Conservation (phyloP, 2,888 invertebrate species). For the Sphinx pinastri region DNA sequence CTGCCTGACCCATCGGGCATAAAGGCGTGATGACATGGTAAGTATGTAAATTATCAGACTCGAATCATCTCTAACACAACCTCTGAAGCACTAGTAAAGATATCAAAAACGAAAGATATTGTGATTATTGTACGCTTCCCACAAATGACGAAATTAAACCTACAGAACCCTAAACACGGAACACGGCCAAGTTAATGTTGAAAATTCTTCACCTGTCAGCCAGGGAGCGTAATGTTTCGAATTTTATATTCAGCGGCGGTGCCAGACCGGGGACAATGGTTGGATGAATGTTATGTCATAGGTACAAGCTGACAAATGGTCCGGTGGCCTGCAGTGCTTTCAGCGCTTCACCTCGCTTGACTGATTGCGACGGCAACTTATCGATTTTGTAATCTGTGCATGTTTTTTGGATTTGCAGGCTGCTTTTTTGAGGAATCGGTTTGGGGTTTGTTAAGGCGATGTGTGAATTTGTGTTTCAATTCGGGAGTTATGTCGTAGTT, state of each 20-base stretch:
- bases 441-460: too few species aligned
- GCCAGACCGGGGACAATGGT: constrained; percentile 54
- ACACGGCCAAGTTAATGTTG: constrained; percentile 39
- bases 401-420: constrained; percentile 10
- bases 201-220: constrained; percentile 55
- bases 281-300: constrained; percentile 58
- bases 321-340: constrained; percentile 32
- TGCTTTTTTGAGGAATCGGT: neutral
- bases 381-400: constrained; percentile 26
- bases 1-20: too few species aligned
- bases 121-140: too few species aligned
- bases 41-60: too few species aligned
- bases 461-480: neutral
- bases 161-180: constrained; percentile 19
- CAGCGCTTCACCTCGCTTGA: constrained; percentile 18
- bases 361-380: constrained; percentile 29
- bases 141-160: neutral
- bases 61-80: too few species aligned
- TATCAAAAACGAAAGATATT: neutral
- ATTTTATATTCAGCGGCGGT: constrained; percentile 40
- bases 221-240: constrained; percentile 33
- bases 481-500: too few species aligned
- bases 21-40: too few species aligned
- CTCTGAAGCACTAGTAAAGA: neutral
- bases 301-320: constrained; percentile 57